Percentiles rank a stretch among this genome's conserved stretches.
These are phyloP conservation scores for Lucifuga dentata DNA, from an alignment of 2,113 vertebrate species.

Conservation along the genomic window DNA sequence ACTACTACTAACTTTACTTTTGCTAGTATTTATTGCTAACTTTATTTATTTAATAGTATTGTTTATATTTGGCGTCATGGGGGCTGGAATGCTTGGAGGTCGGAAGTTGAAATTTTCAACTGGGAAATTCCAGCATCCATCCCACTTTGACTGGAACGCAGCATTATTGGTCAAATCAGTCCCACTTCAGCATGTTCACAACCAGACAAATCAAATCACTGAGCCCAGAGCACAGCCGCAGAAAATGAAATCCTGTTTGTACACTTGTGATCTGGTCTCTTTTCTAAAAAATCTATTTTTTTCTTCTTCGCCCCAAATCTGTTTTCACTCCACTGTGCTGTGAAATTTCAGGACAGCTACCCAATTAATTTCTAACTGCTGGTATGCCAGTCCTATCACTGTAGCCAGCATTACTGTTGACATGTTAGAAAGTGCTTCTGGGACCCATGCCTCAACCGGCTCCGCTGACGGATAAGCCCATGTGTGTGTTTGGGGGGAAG, in stretches of 20 bases:
- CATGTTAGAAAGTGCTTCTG: constrained; percentile 19
- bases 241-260: constrained; percentile 19
- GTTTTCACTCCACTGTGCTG: constrained; percentile 29
- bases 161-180: background rate
- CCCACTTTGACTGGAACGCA: too few species aligned
- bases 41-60: too few species aligned
- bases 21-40: too few species aligned
- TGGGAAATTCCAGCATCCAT: too few species aligned
- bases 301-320: background rate
- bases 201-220: constrained; percentile 4
- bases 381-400: constrained; percentile 34
- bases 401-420: constrained; percentile 30
- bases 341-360: constrained; percentile 41
- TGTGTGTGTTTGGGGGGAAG: constrained; percentile 6
- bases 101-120: too few species aligned
- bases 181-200: background rate
- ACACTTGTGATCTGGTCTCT: constrained; percentile 23
- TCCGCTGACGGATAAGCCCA: constrained; percentile 20
- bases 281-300: constrained; percentile 12
- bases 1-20: too few species aligned
- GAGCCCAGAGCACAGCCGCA: background rate
- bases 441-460: constrained; percentile 8
- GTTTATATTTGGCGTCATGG: too few species aligned
- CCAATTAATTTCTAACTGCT: constrained; percentile 43
- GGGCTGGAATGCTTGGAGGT: too few species aligned